phyloP scores from a whole-genome alignment of 2,797 vertebrate species.

The Arctocebus calabarensis region DNA sequence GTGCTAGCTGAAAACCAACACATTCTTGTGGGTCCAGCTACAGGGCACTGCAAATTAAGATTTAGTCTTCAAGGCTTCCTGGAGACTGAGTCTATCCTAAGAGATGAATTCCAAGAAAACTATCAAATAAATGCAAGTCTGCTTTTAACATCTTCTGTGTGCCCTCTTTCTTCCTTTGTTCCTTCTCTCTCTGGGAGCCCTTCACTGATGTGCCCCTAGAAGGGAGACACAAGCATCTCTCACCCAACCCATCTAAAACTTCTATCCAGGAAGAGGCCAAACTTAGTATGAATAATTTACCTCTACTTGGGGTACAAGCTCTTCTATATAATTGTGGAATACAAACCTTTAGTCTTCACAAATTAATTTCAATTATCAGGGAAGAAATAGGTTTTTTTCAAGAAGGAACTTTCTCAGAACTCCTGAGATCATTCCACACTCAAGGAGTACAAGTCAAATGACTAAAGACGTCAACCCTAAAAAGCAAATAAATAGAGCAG shows the following conservation, averaged over 20 bases:
- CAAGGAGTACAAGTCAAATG: neutral
- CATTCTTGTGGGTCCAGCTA: neutral
- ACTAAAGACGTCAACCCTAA: neutral
- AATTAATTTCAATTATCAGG: neutral
- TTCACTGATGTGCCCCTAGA: neutral
- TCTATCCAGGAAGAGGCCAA: neutral
- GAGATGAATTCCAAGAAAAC: neutral
- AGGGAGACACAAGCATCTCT: neutral
- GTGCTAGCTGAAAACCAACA: neutral
- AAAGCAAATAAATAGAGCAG: neutral
- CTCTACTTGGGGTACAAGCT: neutral
- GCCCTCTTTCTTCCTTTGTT: neutral
- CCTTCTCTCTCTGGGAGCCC: neutral
- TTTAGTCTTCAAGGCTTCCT: neutral
- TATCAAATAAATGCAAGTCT: neutral
- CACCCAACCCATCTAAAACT: neutral
- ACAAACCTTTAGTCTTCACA: neutral
- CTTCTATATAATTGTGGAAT: neutral
- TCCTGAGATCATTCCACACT: neutral
- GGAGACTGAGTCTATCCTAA: neutral
- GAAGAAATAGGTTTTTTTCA: neutral
- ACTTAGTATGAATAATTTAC: neutral
- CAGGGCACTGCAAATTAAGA: neutral
- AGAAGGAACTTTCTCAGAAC: neutral
- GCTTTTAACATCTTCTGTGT: neutral